A percentile compares a stretch with the other conserved stretches of the same genome.
phyloP scores from a whole-genome alignment of 2,888 invertebrate species.

The Conops quadrifasciatus region DNA sequence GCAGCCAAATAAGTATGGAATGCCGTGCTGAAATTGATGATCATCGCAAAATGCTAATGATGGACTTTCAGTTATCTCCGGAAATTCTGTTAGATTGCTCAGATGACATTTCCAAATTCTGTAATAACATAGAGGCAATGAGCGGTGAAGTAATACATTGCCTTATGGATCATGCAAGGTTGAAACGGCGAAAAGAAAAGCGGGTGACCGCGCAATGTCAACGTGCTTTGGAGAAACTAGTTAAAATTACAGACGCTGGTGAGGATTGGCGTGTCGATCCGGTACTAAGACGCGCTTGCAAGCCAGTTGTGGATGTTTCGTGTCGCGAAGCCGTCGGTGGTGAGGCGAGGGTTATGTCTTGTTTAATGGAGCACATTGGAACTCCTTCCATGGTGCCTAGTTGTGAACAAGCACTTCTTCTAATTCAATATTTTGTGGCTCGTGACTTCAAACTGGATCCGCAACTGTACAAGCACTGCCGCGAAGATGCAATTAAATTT shows the following conservation, averaged over 20 bases:
- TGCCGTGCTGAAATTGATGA: slow-evolving; percentile 91
- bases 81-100: slow-evolving; percentile 89
- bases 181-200: slow-evolving; percentile 69
- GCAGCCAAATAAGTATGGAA: slow-evolving; percentile 76
- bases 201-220: slow-evolving; percentile 77
- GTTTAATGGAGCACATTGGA: slow-evolving; percentile 91
- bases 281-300: slow-evolving; percentile 84
- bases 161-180: slow-evolving; percentile 86
- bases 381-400: slow-evolving; percentile 81
- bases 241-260: slow-evolving; percentile 90
- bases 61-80: slow-evolving; percentile 92
- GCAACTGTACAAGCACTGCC: slow-evolving; percentile 85
- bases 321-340: slow-evolving; percentile 79
- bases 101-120: slow-evolving; percentile 81
- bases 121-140: slow-evolving; percentile 68
- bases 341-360: slow-evolving; percentile 86
- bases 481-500: slow-evolving; percentile 81
- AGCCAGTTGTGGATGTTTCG: slow-evolving; percentile 80
- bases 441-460: slow-evolving; percentile 94
- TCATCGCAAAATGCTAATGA: slow-evolving; percentile 89
- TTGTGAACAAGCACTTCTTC: slow-evolving; percentile 90
- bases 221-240: slow-evolving; percentile 79
- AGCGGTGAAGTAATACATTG: slow-evolving; percentile 95
- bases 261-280: slow-evolving; percentile 97
- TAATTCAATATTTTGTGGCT: slow-evolving; percentile 97